phyloP scores from a whole-genome alignment of 2,113 vertebrate species.

The Syngnathus floridae region DNA sequence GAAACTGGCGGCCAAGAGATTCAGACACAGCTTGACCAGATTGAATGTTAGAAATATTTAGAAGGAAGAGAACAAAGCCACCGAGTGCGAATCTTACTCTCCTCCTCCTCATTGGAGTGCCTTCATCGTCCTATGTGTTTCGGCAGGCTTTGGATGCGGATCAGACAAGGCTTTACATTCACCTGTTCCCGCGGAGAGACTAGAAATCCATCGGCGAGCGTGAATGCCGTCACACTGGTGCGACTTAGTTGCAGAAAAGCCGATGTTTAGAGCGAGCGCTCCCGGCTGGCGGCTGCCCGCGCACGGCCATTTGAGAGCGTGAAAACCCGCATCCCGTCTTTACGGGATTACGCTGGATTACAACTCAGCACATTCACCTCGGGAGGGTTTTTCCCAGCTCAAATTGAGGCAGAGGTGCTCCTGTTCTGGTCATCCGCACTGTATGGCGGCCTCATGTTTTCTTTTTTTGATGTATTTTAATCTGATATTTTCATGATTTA shows the following conservation, averaged over 20 bases:
- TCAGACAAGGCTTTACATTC: slow-evolving; percentile 37
- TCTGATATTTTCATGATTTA: too few species aligned
- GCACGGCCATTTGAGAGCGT: slow-evolving; percentile 55
- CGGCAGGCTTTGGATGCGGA: slow-evolving; percentile 29
- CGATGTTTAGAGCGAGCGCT: slow-evolving; percentile 28
- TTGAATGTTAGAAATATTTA: slow-evolving; percentile 43
- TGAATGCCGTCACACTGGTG: slow-evolving; percentile 3
- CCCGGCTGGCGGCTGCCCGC: slow-evolving; percentile 34
- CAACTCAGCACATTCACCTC: slow-evolving; percentile 69
- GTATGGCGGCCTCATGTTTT: neutral
- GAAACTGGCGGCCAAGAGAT: slow-evolving; percentile 48
- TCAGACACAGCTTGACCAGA: slow-evolving; percentile 49
- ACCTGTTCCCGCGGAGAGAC: slow-evolving; percentile 40
- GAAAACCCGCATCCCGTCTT: slow-evolving; percentile 59
- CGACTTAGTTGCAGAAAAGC: slow-evolving; percentile 28
- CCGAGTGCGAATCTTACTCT: neutral
- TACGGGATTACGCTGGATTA: slow-evolving; percentile 74
- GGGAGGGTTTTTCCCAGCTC: slow-evolving; percentile 13
- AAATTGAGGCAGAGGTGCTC: neutral
- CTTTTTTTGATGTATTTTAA: neutral
- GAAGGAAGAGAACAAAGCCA: neutral
- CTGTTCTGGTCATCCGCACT: neutral
- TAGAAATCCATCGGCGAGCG: slow-evolving; percentile 40
- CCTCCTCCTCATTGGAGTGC: neutral
- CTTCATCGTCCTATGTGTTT: slow-evolving; percentile 13